phyloP scores from a whole-genome alignment of 2,888 invertebrate species.

The Parnassius mnemosyne region DNA sequence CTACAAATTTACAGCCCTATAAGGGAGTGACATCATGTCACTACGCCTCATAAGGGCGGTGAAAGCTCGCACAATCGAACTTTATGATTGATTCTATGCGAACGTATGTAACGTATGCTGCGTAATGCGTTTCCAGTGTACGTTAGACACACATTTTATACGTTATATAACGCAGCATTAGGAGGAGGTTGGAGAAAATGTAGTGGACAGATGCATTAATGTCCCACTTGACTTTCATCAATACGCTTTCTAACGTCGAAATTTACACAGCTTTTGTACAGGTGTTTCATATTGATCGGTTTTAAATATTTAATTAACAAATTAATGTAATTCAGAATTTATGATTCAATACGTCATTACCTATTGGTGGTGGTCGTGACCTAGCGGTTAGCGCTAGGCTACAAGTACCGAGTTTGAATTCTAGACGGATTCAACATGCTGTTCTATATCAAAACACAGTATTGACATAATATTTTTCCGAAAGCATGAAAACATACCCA shows the following conservation, averaged over 20 bases:
- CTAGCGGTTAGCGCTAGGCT: no score
- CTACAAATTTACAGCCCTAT: constrained; percentile 53
- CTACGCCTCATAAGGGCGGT: constrained; percentile 48
- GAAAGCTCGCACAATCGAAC: constrained; percentile 56
- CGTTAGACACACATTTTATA: constrained; percentile 24
- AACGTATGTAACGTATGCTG: constrained; percentile 29
- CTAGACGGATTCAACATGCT: no score
- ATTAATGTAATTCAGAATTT: no score
- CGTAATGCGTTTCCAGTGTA: constrained; percentile 13
- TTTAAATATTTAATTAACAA: background rate
- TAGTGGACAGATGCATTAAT: constrained; percentile 21
- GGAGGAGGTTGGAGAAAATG: constrained; percentile 16
- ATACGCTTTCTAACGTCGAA: constrained; percentile 23
- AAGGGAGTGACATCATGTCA: constrained; percentile 52
- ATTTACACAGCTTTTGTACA: constrained; percentile 18
- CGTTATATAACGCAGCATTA: constrained; percentile 16
- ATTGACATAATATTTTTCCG: no score
- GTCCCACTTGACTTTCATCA: constrained; percentile 15
- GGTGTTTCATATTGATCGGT: constrained; percentile 6
- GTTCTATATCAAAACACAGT: no score
- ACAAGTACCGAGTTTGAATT: no score
- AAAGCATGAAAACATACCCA: no score
- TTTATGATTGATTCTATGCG: constrained; percentile 56
- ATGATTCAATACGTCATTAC: no score
- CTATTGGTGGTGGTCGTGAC: no score